Evolutionary conservation across 2,797 vertebrate species (phyloP), one percentile per base, ranked within the genome.

Genomic region (Anisognathus igniventris): DNA sequence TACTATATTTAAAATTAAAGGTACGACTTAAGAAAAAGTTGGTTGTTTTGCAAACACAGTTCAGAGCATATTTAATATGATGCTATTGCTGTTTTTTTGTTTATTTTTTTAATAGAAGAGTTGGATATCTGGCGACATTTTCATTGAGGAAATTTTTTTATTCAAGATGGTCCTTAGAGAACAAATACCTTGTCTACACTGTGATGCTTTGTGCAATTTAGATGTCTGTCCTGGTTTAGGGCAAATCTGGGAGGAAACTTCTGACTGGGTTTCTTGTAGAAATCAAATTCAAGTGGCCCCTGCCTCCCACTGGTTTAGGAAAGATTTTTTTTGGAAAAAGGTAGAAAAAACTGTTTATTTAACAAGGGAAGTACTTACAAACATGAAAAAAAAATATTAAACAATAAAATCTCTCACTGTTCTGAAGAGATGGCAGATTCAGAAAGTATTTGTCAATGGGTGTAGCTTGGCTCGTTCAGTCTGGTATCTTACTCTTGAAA

Each of bases 391-490:
- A 54, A 35, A 33, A 14, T 19, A 24, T 20, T 15, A 37, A 44
- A 44, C n/a, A 65, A 10, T 12, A 18, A 14, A 35, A 31, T 27
- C 13, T 44, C 39, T 35, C 1, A 0, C 6, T 35, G 21, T 53
- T 77, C 7, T 54, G 39, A 64, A 44, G 60, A 54, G 27, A 35
- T 25, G 39, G 27, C 6, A 54, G 15, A 35, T 54, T 54, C 48
- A 35, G 25, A 30, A 6, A 35, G 10, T 30, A 7, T 10, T 30
- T 44, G 5, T 10, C 1, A 1, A 31, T 27, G 5, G 31, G 20
- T 35, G 15, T 3, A 44, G 9, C 9, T 30, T 4, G 1, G 58
- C 39, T 53, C 0, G 0, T 17, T 64, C 31, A 76, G 25, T 35
- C 39, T 5, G 13, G 19, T 28, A 60, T 8, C 7, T 53, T 81